Evolutionary conservation across 2,888 invertebrate genomes (phyloP), one percentile per base, ranked within the genome.

Genomic region (Yponomeuta plumbellus): DNA sequence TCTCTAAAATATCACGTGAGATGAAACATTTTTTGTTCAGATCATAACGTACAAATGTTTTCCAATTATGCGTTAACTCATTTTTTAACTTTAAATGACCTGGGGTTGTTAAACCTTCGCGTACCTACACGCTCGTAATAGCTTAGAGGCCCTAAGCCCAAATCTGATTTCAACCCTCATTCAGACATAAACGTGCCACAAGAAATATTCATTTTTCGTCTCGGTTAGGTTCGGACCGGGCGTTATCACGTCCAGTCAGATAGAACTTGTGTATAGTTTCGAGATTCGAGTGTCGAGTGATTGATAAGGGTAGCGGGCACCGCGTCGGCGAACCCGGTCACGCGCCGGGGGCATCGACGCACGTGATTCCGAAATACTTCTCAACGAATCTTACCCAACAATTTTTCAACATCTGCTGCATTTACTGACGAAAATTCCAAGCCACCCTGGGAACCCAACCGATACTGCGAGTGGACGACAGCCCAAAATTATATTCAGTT

Each of bases 281-380:
- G 66, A 75, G 20, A 13, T 64, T 74, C 73, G 71, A 73, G 74
- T 75, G 73, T 68, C 71, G 72, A 71, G 73, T 81, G 83, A 84
- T 84, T 84, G 84, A 84, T 82, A 83, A 78, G 82, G 83, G 81
- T 81, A 74, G 68, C 40, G 69, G 59, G 67, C 66, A 69, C 70
- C 63, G 70, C 66, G 70, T 63, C 67, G 66, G 64, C 65, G 71
- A 66, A 70, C 64, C 65, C 71, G 71, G 76, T 75, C 77, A 76
- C 77, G 77, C 73, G 75, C 73, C 73, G 71, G 65, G 67, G 69
- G 64, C 71, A 70, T 70, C 71, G 72, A 72, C 73, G 71, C 74
- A 69, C 72, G 70, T 70, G 71, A 72, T 72, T 74, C 71, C 67
- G 71, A 73, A 74, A 78, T 76, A 78, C 74, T 78, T 81, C 78